phyloP scores from a whole-genome alignment of 2,113 vertebrate genomes.

The Phrynosoma platyrhinos region DNA sequence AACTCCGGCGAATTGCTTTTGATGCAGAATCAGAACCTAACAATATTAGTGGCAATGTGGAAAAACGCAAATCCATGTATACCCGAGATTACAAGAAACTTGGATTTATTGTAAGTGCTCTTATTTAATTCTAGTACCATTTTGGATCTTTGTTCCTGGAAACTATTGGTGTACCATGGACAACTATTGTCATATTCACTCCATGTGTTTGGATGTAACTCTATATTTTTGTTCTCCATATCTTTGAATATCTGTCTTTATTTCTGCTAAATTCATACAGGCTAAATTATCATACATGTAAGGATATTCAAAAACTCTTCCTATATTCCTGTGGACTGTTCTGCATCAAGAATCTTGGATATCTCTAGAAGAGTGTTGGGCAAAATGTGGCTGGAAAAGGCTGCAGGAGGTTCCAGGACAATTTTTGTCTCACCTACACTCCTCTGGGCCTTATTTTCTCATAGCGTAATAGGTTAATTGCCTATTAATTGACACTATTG shows the following conservation, averaged over 20 bases:
- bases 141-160: neutral
- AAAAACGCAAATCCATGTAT: conserved; percentile 99
- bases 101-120: conserved; percentile 94
- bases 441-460: too few species aligned
- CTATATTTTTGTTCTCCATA: neutral
- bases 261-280: neutral
- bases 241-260: neutral
- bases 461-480: too few species aligned
- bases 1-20: conserved; percentile 95
- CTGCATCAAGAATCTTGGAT: neutral
- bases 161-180: neutral
- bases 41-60: conserved; percentile 92
- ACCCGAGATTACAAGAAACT: conserved; percentile 99
- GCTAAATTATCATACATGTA: neutral
- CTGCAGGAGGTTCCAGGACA: too few species aligned
- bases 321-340: neutral
- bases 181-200: neutral
- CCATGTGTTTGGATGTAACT: neutral
- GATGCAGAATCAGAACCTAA: conserved; percentile 93
- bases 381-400: too few species aligned
- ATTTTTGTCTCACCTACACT: too few species aligned
- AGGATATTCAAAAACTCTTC: neutral
- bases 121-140: neutral
- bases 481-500: too few species aligned
- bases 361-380: neutral